Base-by-base conservation (phyloP, 2,797 vertebrate genomes). In the Rhincodon typus region DNA sequence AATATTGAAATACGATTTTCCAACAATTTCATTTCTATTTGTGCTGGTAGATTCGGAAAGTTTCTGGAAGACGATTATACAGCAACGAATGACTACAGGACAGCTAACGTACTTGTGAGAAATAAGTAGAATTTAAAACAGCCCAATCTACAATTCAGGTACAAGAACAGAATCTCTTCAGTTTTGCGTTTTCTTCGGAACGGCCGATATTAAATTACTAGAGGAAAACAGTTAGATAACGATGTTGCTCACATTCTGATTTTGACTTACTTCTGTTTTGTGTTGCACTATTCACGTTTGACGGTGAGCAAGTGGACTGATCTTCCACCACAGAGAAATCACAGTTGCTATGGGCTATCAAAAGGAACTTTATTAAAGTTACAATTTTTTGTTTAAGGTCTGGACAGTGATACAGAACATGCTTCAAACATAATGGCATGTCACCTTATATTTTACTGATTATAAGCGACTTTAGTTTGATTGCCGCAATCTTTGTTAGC, bases 381-480 rank as follows among this genome's bases (percentile, higher is more conserved):
- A 91, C 34, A 38, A 19, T 62, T 46, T 62, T 62, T 62, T 62
- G 67, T 69, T 38, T 21, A 93, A 23, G 62, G 21, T 25, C 34
- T 17, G 30, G 94, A 57, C 25, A 77, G 38, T 34, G 46, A 19
- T 42, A 34, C 46, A 77, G 70, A 1, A 30, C 74, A 95, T 95
- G 25, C 23, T 23, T 74, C 69, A 38, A n/a, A 34, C 53, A 21
- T 50, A 50, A 77, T 77, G 70, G 19, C 8, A 53, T 53, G 17
- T 23, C 5, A 27, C 46, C 46, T 2, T 23, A 46, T 46, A 74
- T 21, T 77, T 46, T 77, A 30, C 17, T 77, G 94, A 13, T 38
- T 77, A 27, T n/a, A 34, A 91, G 88, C 72, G 23, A 42, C 90
- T 94, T 72, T 42, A 46, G 69, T n/a, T 57, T 95, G 70, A 95